Evolutionary conservation across 2,113 vertebrate genomes (phyloP).

Genomic region (Sisor rabdophorus): DNA sequence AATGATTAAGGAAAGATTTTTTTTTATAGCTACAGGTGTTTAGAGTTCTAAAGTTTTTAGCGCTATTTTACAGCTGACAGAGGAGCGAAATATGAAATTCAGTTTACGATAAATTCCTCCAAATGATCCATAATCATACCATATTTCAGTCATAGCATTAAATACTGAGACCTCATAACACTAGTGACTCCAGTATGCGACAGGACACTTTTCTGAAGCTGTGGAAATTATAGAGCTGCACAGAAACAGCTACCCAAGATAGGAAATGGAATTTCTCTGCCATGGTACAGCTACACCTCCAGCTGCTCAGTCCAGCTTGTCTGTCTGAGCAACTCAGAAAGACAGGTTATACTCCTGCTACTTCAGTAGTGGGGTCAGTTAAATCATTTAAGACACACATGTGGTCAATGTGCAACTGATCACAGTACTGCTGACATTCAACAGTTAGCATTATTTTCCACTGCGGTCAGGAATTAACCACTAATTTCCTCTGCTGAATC

Average conservation of each 20-base stretch:
- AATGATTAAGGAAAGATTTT: too few relatives aligned
- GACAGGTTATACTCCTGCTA: constrained; percentile 38
- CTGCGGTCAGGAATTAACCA: background rate
- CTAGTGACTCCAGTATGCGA: background rate
- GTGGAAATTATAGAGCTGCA: background rate
- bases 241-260: constrained; percentile 4
- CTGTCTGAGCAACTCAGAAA: constrained; percentile 12
- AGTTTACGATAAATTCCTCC: background rate
- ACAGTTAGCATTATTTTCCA: background rate
- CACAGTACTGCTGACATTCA: background rate
- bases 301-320: background rate
- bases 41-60: background rate
- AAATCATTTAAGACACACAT: constrained; percentile 52
- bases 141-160: background rate
- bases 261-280: background rate
- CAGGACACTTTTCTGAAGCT: background rate
- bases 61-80: background rate
- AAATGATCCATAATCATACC: background rate
- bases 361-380: constrained; percentile 50
- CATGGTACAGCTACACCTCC: background rate
- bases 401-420: background rate
- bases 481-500: background rate
- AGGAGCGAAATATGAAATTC: background rate
- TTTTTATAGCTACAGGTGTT: background rate
- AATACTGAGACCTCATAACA: background rate